Conservation (phyloP, 2,888 invertebrate genomes). For the Theretra japonica region DNA sequence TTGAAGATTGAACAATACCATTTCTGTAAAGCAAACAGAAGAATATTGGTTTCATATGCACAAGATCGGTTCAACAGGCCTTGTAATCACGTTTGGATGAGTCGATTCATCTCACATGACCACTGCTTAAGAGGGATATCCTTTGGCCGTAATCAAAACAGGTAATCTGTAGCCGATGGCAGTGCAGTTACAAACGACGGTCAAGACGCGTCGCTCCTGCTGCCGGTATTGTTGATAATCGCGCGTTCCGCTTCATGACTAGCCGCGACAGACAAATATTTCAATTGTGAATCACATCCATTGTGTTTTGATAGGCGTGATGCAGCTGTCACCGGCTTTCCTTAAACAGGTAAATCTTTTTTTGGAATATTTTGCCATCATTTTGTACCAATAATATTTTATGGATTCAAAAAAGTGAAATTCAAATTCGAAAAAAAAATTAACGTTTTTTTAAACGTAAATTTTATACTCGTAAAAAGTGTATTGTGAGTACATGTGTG, state of each 20-base stretch:
- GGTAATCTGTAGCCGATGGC: slow-evolving; percentile 43
- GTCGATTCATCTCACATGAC: slow-evolving; percentile 57
- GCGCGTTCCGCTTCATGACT: background rate
- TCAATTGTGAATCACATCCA: slow-evolving; percentile 19
- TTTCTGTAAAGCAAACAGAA: background rate
- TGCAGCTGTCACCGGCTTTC: slow-evolving; percentile 62
- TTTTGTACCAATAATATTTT: background rate
- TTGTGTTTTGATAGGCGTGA: slow-evolving; percentile 35
- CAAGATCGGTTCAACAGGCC: background rate
- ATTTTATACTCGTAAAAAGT: no score
- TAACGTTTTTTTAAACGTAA: no score
- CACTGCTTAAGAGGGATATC: slow-evolving; percentile 32
- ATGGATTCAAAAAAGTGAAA: background rate
- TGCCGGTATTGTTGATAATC: background rate
- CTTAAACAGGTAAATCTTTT: slow-evolving; percentile 63
- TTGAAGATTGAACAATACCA: background rate
- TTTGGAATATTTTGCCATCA: background rate
- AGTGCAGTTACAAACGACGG: slow-evolving; percentile 54
- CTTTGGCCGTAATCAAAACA: slow-evolving; percentile 52
- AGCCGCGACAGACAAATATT: slow-evolving; percentile 21
- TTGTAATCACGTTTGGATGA: slow-evolving; percentile 15
- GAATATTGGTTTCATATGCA: background rate
- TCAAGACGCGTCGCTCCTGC: slow-evolving; percentile 37
- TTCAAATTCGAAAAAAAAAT: no score
- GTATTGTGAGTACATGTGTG: no score